A percentile compares a stretch with the other conserved stretches of the same genome.
Conservation (phyloP, 2,888 invertebrate species). For the Luperina testacea region DNA sequence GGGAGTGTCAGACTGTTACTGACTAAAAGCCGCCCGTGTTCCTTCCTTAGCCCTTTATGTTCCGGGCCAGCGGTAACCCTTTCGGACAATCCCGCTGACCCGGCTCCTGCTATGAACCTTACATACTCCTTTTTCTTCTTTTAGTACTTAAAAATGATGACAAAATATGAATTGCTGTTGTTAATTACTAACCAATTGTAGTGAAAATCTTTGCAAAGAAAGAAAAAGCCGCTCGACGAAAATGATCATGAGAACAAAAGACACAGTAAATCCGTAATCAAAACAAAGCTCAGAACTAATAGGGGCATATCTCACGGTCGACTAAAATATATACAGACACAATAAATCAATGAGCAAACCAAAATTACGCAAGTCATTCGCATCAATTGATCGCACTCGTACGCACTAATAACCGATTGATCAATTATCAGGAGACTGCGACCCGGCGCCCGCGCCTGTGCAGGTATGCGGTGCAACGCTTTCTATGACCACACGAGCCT, state of each 20-base stretch:
- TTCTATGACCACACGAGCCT: conserved; percentile 70
- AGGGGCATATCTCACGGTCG: background rate
- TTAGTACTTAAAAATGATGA: background rate
- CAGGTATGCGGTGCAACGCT: conserved; percentile 74
- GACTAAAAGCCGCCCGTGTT: too few species aligned
- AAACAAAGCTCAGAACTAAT: background rate
- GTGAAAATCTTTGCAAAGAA: background rate
- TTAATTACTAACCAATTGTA: background rate
- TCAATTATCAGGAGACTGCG: conserved; percentile 70
- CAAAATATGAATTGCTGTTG: background rate
- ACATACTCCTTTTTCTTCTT: too few species aligned
- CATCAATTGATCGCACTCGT: conserved; percentile 53
- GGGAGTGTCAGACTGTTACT: too few species aligned
- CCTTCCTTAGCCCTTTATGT: too few species aligned
- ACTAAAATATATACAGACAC: background rate
- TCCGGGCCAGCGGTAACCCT: too few species aligned
- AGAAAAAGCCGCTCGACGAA: background rate
- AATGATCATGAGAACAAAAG: background rate
- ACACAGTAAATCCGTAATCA: background rate
- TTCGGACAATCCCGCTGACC: too few species aligned
- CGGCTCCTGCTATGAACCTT: too few species aligned
- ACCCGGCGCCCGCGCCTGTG: conserved; percentile 54
- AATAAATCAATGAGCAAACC: background rate
- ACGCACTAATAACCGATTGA: conserved; percentile 70
- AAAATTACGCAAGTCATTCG: conserved; percentile 29